Percentiles rank a stretch among this genome's conserved stretches.
Evolutionary conservation across 2,888 invertebrate species (phyloP).

Genomic region (Caenorhabditis wallacei): DNA sequence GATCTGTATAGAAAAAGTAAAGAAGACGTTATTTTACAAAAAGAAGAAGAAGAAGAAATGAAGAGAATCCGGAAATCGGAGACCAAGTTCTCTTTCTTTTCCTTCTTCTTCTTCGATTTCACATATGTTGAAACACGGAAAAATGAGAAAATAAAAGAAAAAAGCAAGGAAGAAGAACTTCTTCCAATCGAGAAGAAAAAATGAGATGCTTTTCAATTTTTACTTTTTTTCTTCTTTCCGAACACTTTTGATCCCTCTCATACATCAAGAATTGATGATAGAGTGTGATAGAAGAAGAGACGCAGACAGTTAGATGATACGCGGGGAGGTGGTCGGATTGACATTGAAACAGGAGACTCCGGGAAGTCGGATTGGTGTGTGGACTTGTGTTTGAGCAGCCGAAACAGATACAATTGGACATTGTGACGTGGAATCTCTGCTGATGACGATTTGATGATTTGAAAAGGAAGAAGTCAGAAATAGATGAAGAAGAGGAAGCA

Average conservation of each 20-base stretch:
- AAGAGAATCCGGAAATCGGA: conserved; percentile 46
- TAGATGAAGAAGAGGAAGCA: not conserved
- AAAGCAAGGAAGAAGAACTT: conserved; percentile 1
- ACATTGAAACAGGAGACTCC: conserved; percentile 45
- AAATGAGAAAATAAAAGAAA: not conserved
- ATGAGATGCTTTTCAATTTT: conserved; percentile 15
- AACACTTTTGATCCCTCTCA: conserved; percentile 62
- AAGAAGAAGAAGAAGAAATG: conserved; percentile 2
- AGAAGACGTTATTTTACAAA: conserved; percentile 34
- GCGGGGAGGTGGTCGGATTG: conserved; percentile 24
- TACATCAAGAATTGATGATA: conserved; percentile 49
- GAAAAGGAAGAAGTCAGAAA: conserved; percentile 2
- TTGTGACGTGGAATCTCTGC: conserved; percentile 42
- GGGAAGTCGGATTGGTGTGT: not conserved
- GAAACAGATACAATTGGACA: conserved; percentile 48
- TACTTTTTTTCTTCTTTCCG: not conserved
- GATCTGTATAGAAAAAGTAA: not conserved
- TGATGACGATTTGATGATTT: not conserved
- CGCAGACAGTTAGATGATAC: conserved; percentile 52
- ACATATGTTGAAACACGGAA: conserved; percentile 42
- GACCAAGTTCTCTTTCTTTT: conserved; percentile 14
- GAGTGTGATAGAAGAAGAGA: conserved; percentile 29
- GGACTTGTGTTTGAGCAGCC: conserved; percentile 59
- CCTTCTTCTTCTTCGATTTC: conserved; percentile 50
- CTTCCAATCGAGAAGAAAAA: conserved; percentile 27